phyloP scores from a whole-genome alignment of 2,113 vertebrate genomes.

The Ctenomys sociabilis region DNA sequence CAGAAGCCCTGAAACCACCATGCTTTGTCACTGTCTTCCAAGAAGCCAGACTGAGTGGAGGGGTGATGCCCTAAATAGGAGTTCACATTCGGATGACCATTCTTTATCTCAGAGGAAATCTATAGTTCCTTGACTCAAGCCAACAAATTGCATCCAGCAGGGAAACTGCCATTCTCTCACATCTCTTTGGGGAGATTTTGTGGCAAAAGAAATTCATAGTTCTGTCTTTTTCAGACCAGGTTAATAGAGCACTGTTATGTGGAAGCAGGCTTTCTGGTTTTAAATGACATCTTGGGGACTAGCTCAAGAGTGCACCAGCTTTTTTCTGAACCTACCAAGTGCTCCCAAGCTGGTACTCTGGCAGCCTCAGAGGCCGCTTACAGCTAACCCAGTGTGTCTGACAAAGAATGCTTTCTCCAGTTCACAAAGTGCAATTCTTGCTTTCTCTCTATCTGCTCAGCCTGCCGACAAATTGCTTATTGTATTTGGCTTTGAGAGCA shows the following conservation, averaged over 20 bases:
- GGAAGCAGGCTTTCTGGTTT: background rate
- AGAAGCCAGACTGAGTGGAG: background rate
- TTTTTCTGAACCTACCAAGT: background rate
- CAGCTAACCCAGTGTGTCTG: accelerated
- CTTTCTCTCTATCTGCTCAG: background rate
- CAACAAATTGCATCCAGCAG: background rate
- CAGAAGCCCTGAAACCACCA: background rate
- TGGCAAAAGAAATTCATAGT: background rate
- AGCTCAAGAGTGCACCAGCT: background rate
- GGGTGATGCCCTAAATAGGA: background rate
- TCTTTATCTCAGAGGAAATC: too few species aligned
- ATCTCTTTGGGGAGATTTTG: background rate
- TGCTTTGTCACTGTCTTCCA: background rate
- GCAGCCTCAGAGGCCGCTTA: background rate
- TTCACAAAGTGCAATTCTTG: background rate
- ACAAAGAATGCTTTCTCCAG: background rate
- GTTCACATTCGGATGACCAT: background rate
- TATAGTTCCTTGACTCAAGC: accelerated
- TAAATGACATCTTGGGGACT: background rate
- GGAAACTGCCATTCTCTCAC: background rate
- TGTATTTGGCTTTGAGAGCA: background rate
- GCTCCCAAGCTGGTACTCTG: background rate
- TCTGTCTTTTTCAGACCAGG: background rate
- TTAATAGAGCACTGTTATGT: accelerated
- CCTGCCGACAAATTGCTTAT: background rate